Percentiles rank a stretch among this genome's conserved stretches.
phyloP scores from a whole-genome alignment of 1,140 invertebrate genomes.

The Coboldia fuscipes region DNA sequence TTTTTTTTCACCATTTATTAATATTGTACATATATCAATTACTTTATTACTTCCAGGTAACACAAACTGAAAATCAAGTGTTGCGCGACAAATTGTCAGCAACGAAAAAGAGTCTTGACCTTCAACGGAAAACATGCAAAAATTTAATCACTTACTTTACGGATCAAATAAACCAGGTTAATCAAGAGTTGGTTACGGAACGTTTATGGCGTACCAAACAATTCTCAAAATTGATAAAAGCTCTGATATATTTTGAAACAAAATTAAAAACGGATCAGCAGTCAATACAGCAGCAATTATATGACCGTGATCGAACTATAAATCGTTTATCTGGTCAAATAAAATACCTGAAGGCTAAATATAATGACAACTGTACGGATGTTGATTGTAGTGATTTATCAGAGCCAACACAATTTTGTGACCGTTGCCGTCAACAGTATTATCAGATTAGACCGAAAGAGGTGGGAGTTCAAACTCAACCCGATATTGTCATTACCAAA shows the following conservation, averaged over 20 bases:
- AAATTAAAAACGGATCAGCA: conserved; percentile 42
- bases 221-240: conserved; percentile 34
- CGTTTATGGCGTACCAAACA: conserved; percentile 34
- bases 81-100: background rate
- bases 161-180: conserved; percentile 14
- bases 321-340: conserved; percentile 16
- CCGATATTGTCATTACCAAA: background rate
- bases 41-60: too few relatives aligned
- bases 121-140: conserved; percentile 10
- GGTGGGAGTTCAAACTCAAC: conserved; percentile 10
- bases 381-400: conserved; percentile 5
- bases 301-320: conserved; percentile 40
- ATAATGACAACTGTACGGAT: background rate
- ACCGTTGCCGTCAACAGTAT: conserved; percentile 17
- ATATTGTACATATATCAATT: too few relatives aligned
- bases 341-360: conserved; percentile 12
- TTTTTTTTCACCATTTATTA: too few relatives aligned
- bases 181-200: conserved; percentile 21
- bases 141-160: conserved; percentile 16
- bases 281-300: conserved; percentile 33
- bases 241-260: conserved; percentile 37
- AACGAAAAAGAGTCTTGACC: conserved; percentile 4
- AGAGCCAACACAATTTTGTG: conserved; percentile 16
- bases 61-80: too few relatives aligned
- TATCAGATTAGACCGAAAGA: conserved; percentile 14